Conservation (phyloP, 2,113 vertebrate genomes). For the Acrocephalus arundinaceus region DNA sequence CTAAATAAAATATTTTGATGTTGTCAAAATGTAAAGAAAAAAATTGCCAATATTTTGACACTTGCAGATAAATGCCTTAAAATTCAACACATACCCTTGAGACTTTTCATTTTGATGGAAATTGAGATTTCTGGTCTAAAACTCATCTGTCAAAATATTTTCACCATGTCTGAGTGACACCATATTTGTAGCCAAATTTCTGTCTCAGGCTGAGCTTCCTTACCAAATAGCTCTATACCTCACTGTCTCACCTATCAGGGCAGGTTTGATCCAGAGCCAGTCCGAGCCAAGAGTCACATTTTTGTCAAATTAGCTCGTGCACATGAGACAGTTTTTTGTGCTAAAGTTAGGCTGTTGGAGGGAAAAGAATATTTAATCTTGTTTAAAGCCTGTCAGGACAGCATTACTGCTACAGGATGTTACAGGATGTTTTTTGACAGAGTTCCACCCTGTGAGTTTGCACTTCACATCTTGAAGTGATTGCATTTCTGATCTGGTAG, state of each 20-base stretch:
- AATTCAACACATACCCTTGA: not conserved
- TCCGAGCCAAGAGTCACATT: not conserved
- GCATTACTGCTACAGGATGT: not conserved
- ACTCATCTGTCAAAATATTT: conserved; percentile 15
- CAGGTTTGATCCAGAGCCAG: not conserved
- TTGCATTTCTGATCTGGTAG: not conserved
- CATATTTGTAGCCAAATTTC: not conserved
- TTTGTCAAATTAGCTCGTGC: not conserved
- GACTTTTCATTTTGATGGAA: not conserved
- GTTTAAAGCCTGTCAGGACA: not conserved
- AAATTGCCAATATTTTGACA: not conserved
- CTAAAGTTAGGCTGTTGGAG: not conserved
- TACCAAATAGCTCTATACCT: not conserved
- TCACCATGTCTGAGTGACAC: not conserved
- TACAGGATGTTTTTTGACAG: not conserved
- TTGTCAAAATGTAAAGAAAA: not conserved
- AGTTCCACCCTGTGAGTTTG: not conserved
- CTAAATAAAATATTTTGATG: not conserved
- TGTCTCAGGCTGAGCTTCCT: not conserved
- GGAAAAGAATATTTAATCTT: not conserved
- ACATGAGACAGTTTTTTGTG: not conserved
- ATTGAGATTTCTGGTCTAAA: not conserved
- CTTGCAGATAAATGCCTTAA: not conserved
- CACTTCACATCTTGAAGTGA: not conserved
- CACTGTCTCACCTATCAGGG: not conserved